Evolutionary conservation across 2,888 invertebrate species (phyloP), one percentile per base, ranked within the genome.

Genomic region (Phalera bucephala): DNA sequence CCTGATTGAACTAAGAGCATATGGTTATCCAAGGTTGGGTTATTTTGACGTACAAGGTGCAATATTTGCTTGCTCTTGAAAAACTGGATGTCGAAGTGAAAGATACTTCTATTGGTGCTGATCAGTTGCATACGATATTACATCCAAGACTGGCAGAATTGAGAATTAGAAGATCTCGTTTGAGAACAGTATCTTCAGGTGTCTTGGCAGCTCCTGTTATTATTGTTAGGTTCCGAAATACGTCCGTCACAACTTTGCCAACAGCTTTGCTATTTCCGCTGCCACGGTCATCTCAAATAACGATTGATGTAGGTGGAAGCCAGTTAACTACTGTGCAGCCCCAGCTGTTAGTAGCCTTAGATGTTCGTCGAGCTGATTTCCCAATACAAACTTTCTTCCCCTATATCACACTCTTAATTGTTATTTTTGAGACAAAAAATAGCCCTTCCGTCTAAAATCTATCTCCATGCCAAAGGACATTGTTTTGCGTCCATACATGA

Each of bases 41-140:
- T 96, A 96, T 65, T 90, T 96, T 45, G 97, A 97, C 75, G 92
- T 96, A n/a, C 94, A 95, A 63, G 96, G 96, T 0, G 92, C 93
- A 94, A 52, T 91, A 93, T 49, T 83, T 97, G 60, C 91, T 93
- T 1, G 93, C 94, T 0, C 78, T 97, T 25, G 94, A 96, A 76
- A 91, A 86, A 48, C 81, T 97, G 7, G 95, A 96, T 46, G 93
- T 97, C 33, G 97, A 97, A 85, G 93, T 97, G 0, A 97, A 97
- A 73, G 97, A 97, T 54, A 91, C 95, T 0, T 92, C 92, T 3
- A 93, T 96, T 33, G 95, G 95, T 26, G 94, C 94, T 29, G 96
- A 96, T 63, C 96, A 97, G 65, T 81, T 97, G 23, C 94, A 95
- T 57, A 92, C 95, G 0, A 91, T 93, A 25, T 91, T 95, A 52